phyloP scores from a whole-genome alignment of 2,888 invertebrate genomes.

The Allolobophora icterica region DNA sequence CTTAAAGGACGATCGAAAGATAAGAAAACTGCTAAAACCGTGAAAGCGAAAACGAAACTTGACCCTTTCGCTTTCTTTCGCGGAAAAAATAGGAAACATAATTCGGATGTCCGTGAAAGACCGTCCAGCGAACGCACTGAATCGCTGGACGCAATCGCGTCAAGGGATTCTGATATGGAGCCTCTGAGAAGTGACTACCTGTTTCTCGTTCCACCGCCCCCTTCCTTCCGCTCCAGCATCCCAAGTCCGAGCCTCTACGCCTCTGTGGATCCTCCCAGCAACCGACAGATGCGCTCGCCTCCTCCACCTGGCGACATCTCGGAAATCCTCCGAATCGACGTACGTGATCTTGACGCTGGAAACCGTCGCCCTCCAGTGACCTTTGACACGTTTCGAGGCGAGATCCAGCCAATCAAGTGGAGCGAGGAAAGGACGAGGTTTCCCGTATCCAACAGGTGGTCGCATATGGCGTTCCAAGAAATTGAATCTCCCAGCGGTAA shows the following conservation, averaged over 20 bases:
- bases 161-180: neutral
- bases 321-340: neutral
- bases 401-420: constrained; percentile 27
- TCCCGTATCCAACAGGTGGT: neutral
- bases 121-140: neutral
- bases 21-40: neutral
- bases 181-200: constrained; percentile 18
- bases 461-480: neutral
- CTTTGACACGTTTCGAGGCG: constrained; percentile 30
- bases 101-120: neutral
- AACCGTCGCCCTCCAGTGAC: neutral
- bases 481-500: neutral
- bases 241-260: constrained; percentile 23
- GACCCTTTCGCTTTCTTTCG: constrained; percentile 12
- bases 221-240: neutral
- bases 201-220: neutral
- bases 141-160: neutral
- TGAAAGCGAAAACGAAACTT: neutral
- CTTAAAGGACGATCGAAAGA: neutral
- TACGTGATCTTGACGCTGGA: neutral
- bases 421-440: neutral
- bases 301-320: neutral
- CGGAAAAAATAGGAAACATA: neutral
- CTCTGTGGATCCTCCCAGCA: neutral
- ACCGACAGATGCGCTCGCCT: neutral